These are phyloP conservation scores for Calameuta pallipes DNA, from an alignment of 2,888 invertebrate species.

Conservation along the genomic window DNA sequence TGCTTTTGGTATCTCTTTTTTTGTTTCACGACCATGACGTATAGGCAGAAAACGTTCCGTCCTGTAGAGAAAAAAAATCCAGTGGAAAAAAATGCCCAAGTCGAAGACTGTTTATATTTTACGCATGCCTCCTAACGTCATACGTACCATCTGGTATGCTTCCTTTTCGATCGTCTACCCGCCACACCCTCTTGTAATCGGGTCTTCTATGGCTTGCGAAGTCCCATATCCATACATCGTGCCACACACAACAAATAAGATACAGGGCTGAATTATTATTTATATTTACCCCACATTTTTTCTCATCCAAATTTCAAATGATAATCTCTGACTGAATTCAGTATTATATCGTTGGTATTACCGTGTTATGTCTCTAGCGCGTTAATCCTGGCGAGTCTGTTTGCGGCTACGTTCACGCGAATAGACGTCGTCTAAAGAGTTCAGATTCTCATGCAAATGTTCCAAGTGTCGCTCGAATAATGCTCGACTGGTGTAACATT, in stretches of 20 bases:
- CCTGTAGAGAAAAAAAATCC: background rate
- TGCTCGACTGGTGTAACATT: background rate
- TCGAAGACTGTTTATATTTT: constrained; percentile 17
- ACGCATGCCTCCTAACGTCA: constrained; percentile 26
- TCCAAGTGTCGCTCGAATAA: background rate
- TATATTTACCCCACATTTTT: background rate
- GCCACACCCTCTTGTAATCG: constrained; percentile 7
- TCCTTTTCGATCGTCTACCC: constrained; percentile 23
- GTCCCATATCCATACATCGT: background rate
- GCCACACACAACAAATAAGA: background rate
- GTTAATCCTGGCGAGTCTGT: background rate
- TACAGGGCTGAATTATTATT: background rate
- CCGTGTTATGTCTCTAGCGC: background rate
- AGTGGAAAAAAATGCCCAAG: background rate
- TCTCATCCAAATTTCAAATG: no score
- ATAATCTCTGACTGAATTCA: background rate
- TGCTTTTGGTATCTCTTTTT: background rate
- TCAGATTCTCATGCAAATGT: background rate
- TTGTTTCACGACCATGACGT: background rate
- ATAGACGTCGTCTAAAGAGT: background rate
- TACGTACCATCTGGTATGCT: constrained; percentile 32
- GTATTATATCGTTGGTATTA: background rate
- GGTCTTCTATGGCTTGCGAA: background rate
- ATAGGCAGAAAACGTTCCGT: background rate
- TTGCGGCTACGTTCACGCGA: background rate